phyloP scores from a whole-genome alignment of 2,113 vertebrate species.

The Cyprinodon tularosa region DNA sequence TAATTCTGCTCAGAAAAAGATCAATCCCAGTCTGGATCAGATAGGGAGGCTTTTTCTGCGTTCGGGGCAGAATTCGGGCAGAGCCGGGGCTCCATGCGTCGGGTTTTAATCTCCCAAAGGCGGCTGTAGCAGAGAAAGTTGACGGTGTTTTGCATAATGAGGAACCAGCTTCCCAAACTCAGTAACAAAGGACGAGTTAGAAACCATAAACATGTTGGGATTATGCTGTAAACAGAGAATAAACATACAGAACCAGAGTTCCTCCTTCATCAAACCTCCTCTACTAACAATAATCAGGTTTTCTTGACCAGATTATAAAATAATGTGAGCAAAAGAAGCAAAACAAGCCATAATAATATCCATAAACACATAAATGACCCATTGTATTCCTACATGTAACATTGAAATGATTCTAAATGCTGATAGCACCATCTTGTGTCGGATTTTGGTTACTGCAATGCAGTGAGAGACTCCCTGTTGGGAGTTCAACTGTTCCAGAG shows the following conservation, averaged over 20 bases:
- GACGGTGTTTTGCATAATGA: constrained; percentile 43
- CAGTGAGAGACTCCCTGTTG: neutral
- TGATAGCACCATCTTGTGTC: neutral
- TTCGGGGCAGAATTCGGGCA: neutral
- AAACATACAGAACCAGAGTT: neutral
- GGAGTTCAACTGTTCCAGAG: neutral
- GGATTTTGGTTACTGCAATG: neutral
- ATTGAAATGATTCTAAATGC: neutral
- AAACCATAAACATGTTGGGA: neutral
- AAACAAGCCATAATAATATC: neutral
- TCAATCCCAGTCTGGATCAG: neutral
- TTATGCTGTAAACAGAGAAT: neutral
- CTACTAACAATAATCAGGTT: neutral
- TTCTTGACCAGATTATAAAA: neutral
- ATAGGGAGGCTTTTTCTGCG: neutral
- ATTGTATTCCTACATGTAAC: neutral
- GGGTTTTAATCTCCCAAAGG: constrained; percentile 26
- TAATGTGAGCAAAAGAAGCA: neutral
- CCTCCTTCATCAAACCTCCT: too few species aligned
- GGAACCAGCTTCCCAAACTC: constrained; percentile 18
- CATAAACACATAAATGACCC: neutral
- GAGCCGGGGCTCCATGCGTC: neutral
- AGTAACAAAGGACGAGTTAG: constrained; percentile 2
- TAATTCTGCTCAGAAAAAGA: constrained; percentile 3
- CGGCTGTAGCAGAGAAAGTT: neutral